Evolutionary conservation across 2,888 invertebrate species (phyloP).

Genomic region (Anoplius nigerrimus): DNA sequence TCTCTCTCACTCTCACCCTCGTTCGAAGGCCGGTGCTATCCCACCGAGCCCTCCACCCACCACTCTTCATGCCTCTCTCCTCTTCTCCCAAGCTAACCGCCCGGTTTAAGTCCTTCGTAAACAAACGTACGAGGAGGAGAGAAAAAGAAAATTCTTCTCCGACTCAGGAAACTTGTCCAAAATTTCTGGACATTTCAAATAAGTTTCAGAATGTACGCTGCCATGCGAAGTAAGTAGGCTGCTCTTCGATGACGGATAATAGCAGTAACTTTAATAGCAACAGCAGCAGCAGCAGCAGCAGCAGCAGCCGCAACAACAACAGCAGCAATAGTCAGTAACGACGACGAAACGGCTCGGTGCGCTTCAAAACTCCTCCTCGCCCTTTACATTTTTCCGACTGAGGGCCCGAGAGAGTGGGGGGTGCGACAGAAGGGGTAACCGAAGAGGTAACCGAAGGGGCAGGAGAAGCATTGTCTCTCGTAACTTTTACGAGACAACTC

Average conservation of each 20-base stretch:
- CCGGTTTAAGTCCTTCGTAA: constrained; percentile 46
- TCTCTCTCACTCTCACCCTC: constrained; percentile 2
- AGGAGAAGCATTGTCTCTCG: constrained; percentile 37
- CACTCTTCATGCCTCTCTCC: constrained; percentile 42
- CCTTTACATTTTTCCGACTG: constrained; percentile 26
- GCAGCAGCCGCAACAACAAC: no score
- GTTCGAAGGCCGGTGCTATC: constrained; percentile 11
- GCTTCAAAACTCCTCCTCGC: no score
- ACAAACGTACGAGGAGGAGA: constrained; percentile 54
- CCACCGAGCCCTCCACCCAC: constrained; percentile 33
- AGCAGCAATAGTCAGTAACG: no score
- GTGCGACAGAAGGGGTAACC: neutral
- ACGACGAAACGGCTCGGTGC: no score
- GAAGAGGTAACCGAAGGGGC: neutral
- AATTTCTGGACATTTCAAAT: no score
- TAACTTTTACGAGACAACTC: constrained; percentile 45
- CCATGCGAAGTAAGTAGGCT: no score
- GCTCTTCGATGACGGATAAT: no score
- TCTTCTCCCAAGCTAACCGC: constrained; percentile 20
- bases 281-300: no score
- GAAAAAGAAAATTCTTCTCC: constrained; percentile 55
- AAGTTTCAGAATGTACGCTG: no score
- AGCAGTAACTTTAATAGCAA: no score
- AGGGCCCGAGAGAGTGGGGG: neutral
- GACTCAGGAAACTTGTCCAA: constrained; percentile 39